Base-by-base conservation (phyloP, 2,888 invertebrate species). In the Drosophila kambysellisi region DNA sequence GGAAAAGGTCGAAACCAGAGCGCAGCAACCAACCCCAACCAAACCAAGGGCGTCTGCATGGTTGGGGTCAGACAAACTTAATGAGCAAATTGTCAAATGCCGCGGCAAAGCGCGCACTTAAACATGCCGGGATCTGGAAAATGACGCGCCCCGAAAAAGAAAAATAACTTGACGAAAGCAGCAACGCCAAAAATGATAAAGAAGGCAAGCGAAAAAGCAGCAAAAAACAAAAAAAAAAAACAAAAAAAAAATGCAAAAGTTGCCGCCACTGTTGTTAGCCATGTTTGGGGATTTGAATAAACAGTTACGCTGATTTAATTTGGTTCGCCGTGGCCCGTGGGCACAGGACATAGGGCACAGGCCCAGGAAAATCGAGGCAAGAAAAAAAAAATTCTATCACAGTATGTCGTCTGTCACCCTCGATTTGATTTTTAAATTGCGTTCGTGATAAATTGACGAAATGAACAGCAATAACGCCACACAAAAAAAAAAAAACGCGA, bases 251-350 rank as follows among this genome's bases (percentile, higher is more conserved):
- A 87, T 79, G 79, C 67, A 69, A 70, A 70, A 77, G 84, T 79
- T 74, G 70, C 63, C 62, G 81, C 54, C 69, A 65, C 73, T 78
- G 82, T 83, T 76, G 74, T 82, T 81, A 76, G 79, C 81, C 76
- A 83, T 89, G 87, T 89, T 88, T 82, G 91, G 90, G 88, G 89
- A 91, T 91, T 91, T 90, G 92, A 91, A 91, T 91, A 92, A 92
- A 92, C 92, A 92, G 91, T 91, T 90, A 91, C 91, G 91, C 90
- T 92, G 92, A 92, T 92, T 92, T 91, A 89, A 91, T 91, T 91
- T 90, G 76, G 68, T 69, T 57, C 67, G 32, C 76, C 72, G 54
- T 51, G 68, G 67, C 48, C 63, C 78, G 25, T 46, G 46, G 39
- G 25, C 37, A 25, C 70, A 68, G 39, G n/a, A 20, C 30, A n/a